phyloP scores from a whole-genome alignment of 92 coral and sea anemone species.

The Phenganax stokvisi region DNA sequence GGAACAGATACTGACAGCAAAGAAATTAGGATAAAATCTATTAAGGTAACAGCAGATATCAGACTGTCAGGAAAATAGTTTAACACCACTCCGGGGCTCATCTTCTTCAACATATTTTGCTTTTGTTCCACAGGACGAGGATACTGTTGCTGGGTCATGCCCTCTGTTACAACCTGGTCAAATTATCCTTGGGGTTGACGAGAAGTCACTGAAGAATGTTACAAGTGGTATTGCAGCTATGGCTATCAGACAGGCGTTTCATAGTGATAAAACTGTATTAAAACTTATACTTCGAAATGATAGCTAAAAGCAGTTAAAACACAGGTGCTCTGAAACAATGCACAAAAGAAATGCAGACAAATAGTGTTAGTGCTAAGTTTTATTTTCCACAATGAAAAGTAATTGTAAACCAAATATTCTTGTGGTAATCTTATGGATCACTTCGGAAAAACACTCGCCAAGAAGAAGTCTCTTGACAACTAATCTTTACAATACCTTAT shows the following conservation, averaged over 20 bases:
- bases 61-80: not conserved
- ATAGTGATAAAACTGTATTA: conserved; percentile 56
- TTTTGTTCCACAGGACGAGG: conserved; percentile 55
- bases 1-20: conserved; percentile 58
- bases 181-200: conserved; percentile 67
- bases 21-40: conserved; percentile 55
- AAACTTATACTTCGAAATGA: conserved; percentile 57
- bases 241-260: conserved; percentile 78
- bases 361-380: conserved; percentile 4
- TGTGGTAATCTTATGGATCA: conserved; percentile 8
- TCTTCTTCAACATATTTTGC: not conserved
- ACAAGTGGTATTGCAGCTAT: conserved; percentile 77
- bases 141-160: conserved; percentile 71
- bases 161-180: conserved; percentile 75
- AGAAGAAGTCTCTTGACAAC: conserved; percentile 4
- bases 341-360: not conserved
- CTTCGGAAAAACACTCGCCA: conserved; percentile 24
- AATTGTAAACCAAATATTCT: conserved; percentile 25
- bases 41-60: conserved; percentile 53
- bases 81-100: not conserved
- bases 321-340: not conserved
- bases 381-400: conserved; percentile 23
- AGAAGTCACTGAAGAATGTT: conserved; percentile 62
- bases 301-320: conserved; percentile 4
- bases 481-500: conserved; percentile 41